These are phyloP conservation scores for Thunnus albacares DNA, from an alignment of 2,797 vertebrate species.

Conservation along the genomic window DNA sequence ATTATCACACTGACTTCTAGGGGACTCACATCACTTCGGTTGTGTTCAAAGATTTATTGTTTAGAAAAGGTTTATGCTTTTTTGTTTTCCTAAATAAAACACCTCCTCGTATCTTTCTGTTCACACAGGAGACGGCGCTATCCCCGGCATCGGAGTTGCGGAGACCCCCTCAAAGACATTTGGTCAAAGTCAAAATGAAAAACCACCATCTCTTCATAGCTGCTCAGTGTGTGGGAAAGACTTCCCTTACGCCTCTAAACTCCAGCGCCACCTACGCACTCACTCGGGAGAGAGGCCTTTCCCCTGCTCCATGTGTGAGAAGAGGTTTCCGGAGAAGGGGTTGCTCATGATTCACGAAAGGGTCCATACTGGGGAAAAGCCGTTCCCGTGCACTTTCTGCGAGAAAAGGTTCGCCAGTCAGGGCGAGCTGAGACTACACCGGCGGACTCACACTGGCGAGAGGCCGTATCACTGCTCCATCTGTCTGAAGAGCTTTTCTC, in stretches of 20 bases:
- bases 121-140: slow-evolving; percentile 55
- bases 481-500: slow-evolving; percentile 82
- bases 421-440: slow-evolving; percentile 81
- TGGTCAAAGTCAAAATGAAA: slow-evolving; percentile 71
- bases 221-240: slow-evolving; percentile 83
- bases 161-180: slow-evolving; percentile 54
- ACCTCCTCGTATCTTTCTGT: slow-evolving; percentile 12
- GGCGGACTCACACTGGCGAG: slow-evolving; percentile 82
- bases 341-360: slow-evolving; percentile 83
- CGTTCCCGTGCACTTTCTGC: slow-evolving; percentile 82
- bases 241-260: slow-evolving; percentile 82
- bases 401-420: slow-evolving; percentile 83
- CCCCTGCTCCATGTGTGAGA: slow-evolving; percentile 83
- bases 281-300: slow-evolving; percentile 84
- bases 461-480: slow-evolving; percentile 82
- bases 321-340: slow-evolving; percentile 82
- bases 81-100: background rate
- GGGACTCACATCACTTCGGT: background rate
- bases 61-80: background rate
- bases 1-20: background rate
- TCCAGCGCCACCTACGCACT: slow-evolving; percentile 82
- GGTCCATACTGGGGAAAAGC: slow-evolving; percentile 83
- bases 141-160: slow-evolving; percentile 17
- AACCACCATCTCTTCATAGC: slow-evolving; percentile 61
- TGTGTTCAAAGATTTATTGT: background rate